phyloP scores from a whole-genome alignment of 2,888 invertebrate genomes.

The Microctonus brassicae region DNA sequence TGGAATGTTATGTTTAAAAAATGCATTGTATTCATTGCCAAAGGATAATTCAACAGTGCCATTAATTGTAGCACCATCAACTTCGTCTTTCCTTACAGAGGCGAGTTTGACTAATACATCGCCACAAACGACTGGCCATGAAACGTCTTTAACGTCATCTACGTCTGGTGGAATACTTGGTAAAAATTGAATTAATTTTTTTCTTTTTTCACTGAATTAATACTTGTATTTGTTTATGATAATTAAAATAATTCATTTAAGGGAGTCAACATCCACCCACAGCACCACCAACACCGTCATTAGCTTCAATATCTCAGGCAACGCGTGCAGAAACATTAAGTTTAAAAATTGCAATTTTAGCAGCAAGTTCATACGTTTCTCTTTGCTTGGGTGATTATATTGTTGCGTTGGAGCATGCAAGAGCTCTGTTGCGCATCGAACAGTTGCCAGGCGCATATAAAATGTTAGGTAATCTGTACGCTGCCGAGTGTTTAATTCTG shows the following conservation, averaged over 20 bases:
- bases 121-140: constrained; percentile 53
- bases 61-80: constrained; percentile 42
- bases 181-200: constrained; percentile 20
- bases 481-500: constrained; percentile 88
- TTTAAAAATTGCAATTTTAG: constrained; percentile 76
- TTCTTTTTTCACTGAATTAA: no score
- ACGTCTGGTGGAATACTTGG: constrained; percentile 36
- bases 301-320: constrained; percentile 51
- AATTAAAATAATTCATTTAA: neutral
- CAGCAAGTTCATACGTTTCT: constrained; percentile 86
- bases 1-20: constrained; percentile 88
- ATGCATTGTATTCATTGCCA: constrained; percentile 82
- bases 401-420: constrained; percentile 83
- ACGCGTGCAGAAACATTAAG: constrained; percentile 58
- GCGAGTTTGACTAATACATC: constrained; percentile 48
- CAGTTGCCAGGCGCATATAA: constrained; percentile 80
- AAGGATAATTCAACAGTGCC: constrained; percentile 55
- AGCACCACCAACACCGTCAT: constrained; percentile 36
- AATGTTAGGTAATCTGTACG: constrained; percentile 88
- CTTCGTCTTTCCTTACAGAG: constrained; percentile 18
- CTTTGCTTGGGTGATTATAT: constrained; percentile 88
- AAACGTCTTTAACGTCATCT: constrained; percentile 34
- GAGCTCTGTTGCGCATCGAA: constrained; percentile 80
- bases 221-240: neutral
- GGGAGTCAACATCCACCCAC: constrained; percentile 46